Evolutionary conservation across 1,140 invertebrate species (phyloP), one percentile per base, ranked within the genome.

Genomic region (Heterodera carotae): DNA sequence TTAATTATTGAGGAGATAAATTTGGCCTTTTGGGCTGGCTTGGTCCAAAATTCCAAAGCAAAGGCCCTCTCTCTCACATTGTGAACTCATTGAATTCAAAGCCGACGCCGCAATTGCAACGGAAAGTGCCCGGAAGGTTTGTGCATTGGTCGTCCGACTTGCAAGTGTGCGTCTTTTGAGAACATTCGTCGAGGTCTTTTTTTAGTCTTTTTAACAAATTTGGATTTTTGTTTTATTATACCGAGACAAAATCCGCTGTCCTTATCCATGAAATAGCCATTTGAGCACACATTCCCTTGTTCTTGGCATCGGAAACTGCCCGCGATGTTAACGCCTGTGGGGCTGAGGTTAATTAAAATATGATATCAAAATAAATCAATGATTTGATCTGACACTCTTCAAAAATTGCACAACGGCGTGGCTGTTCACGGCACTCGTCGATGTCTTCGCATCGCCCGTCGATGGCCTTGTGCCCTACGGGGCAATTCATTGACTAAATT

Each of bases 351-450:
- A n/a, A n/a, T n/a, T n/a, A n/a, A n/a, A n/a, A n/a, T n/a, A n/a
- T n/a, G n/a, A n/a, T n/a, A n/a, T n/a, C n/a, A n/a, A n/a, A n/a
- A n/a, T n/a, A n/a, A n/a, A n/a, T n/a, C n/a, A n/a, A n/a, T 69
- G 8, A 69, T 69, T 69, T 34, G 31, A 69, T 31, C 25, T 43
- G 91, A 86, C 96, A 99, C 36, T 93, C 92, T 81, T 94, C 92
- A 69, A 93, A 91, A 0, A 88, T 80, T 74, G 90, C 91, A 77
- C 92, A 92, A 2, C 91, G 90, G 12, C 89, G 90, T 5, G 89
- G 90, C 1, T 87, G 87, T n/a, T 90, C 72, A 2, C 33, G 89
- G 84, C 94, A 97, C 88, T 97, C 95, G 86, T 97, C 92, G 79
- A 96, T 92, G 89, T 97, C 94, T 77, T 89, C 84, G 88, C 91